A percentile compares a stretch with the other conserved stretches of the same genome.
Conservation (phyloP, 2,888 invertebrate genomes). For the Silvanus unidentatus region DNA sequence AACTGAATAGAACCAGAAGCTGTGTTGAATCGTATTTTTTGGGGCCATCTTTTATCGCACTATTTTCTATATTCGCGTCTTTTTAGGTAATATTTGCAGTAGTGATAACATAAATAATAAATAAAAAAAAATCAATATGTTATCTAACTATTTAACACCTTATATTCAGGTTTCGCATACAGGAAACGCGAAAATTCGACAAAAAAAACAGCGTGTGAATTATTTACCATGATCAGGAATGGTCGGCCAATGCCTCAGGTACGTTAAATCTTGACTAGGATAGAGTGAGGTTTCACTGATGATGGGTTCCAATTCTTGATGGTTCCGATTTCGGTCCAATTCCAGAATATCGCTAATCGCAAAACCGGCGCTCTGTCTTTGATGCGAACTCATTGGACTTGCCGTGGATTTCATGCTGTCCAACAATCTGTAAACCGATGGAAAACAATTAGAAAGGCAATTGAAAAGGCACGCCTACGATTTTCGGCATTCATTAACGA, state of each 20-base stretch:
- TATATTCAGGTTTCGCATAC: no score
- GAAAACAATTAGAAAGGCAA: no score
- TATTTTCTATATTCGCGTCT: no score
- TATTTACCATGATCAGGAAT: slow-evolving; percentile 36
- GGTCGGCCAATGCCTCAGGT: slow-evolving; percentile 37
- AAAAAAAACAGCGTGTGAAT: no score
- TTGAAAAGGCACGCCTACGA: slow-evolving; percentile 14
- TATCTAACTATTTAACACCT: no score
- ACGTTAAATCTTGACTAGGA: slow-evolving; percentile 31
- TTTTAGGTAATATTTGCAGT: no score
- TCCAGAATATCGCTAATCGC: slow-evolving; percentile 92
- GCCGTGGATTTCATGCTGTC: slow-evolving; percentile 79
- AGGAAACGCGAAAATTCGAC: no score
- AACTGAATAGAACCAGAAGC: no score
- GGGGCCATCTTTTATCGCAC: no score
- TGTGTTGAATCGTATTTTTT: no score
- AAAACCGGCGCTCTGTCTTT: slow-evolving; percentile 71
- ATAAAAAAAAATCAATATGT: no score
- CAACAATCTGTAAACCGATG: slow-evolving; percentile 57
- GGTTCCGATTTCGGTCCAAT: slow-evolving; percentile 60
- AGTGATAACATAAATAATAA: no score
- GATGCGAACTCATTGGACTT: slow-evolving; percentile 36
- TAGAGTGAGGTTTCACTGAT: slow-evolving; percentile 37
- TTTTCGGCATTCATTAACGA: slow-evolving; percentile 3
- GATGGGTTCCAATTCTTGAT: slow-evolving; percentile 39